Conservation (phyloP, 2,113 vertebrate genomes). For the Physeter macrocephalus region DNA sequence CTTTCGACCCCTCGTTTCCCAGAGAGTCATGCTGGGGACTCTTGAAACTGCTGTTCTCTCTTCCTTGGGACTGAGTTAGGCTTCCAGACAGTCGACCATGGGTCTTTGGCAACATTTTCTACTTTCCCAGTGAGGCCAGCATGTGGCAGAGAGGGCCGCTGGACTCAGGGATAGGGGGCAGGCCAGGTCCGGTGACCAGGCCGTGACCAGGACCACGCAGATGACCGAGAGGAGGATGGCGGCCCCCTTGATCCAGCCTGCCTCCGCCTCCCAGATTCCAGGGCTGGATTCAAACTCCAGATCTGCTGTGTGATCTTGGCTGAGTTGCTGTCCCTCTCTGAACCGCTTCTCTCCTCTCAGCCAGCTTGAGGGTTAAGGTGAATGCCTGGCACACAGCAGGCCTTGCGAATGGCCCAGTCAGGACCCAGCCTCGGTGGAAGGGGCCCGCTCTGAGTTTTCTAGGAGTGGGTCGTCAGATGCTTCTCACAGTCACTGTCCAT, state of each 20-base stretch:
- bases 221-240: conserved; percentile 97
- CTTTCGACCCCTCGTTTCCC: background rate
- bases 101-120: background rate
- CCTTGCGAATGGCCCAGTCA: background rate
- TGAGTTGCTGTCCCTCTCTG: background rate
- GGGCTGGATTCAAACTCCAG: background rate
- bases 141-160: background rate
- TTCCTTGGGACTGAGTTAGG: background rate
- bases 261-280: conserved; percentile 85
- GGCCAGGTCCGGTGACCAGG: conserved; percentile 73
- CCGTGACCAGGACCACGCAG: conserved; percentile 97
- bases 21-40: background rate
- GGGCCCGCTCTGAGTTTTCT: background rate
- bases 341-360: background rate
- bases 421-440: background rate
- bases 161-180: background rate
- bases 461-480: background rate
- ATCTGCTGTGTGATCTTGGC: background rate
- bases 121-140: background rate
- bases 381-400: background rate
- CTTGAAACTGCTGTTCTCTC: background rate
- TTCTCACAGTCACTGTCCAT: background rate
- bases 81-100: background rate
- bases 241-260: conserved; percentile 98
- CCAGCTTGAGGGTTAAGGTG: background rate